Evolutionary conservation across 2,888 invertebrate species (phyloP).

Genomic region (Drosophila suboccidentalis): DNA sequence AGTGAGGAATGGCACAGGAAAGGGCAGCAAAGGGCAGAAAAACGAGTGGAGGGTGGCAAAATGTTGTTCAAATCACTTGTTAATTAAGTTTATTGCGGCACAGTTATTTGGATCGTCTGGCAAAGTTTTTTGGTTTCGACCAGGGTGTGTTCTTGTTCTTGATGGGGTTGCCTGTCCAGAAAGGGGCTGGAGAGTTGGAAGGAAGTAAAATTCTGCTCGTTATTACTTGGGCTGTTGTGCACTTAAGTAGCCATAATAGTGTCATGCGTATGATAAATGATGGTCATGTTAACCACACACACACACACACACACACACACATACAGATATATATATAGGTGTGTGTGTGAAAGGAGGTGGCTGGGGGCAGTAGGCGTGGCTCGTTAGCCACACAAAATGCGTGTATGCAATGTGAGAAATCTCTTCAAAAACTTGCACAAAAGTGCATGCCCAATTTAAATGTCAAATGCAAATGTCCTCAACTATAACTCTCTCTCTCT

Average conservation of each 20-base stretch:
- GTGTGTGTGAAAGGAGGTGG: background rate
- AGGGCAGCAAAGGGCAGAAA: background rate
- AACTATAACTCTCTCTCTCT: constrained; percentile 51
- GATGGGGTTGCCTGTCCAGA: constrained; percentile 6
- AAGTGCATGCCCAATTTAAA: constrained; percentile 65
- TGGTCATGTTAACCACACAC: constrained; percentile 54
- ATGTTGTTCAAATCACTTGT: constrained; percentile 64
- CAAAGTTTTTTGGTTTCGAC: constrained; percentile 13
- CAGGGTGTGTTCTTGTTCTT: background rate
- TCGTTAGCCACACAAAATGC: constrained; percentile 62
- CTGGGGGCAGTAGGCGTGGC: constrained; percentile 5
- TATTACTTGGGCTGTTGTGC: constrained; percentile 63
- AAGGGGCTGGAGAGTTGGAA: background rate
- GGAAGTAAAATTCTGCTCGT: constrained; percentile 40
- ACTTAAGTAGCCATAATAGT: constrained; percentile 70
- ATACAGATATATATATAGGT: background rate
- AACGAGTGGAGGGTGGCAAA: background rate
- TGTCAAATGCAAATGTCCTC: constrained; percentile 63
- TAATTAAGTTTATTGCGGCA: constrained; percentile 67
- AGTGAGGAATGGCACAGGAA: background rate
- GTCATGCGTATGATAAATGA: constrained; percentile 70
- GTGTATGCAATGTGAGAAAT: constrained; percentile 62
- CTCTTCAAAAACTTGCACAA: constrained; percentile 60
- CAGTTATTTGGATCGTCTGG: constrained; percentile 44
- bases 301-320: constrained; percentile 21